Evolutionary conservation across 2,113 vertebrate genomes (phyloP).

Genomic region (Orycteropus afer): DNA sequence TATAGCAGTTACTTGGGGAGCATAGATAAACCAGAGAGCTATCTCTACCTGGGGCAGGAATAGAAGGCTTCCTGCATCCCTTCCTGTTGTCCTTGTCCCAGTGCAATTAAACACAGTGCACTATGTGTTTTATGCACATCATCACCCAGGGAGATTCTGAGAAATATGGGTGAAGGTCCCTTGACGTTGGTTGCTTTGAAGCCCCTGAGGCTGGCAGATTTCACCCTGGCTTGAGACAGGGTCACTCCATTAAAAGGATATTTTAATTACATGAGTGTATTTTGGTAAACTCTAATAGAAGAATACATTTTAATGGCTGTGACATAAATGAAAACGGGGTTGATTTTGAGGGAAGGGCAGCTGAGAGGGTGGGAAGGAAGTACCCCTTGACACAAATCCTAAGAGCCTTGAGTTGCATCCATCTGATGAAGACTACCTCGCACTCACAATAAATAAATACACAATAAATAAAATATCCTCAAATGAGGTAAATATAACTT

Average conservation of each 20-base stretch:
- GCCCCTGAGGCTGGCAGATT: not conserved
- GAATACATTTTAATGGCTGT: not conserved
- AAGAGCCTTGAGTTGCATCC: not conserved
- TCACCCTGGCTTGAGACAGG: not conserved
- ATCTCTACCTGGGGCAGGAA: not conserved
- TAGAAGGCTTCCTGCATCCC: not conserved
- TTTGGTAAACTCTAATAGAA: not conserved
- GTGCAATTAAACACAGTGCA: not conserved
- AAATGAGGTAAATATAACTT: not conserved
- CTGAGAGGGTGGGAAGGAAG: not conserved
- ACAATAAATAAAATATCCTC: not conserved
- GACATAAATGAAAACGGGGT: not conserved
- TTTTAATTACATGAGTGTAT: not conserved
- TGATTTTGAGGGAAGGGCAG: not conserved
- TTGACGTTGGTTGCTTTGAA: not conserved
- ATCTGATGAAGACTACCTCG: not conserved
- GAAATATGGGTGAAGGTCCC: not conserved
- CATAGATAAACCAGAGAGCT: not conserved
- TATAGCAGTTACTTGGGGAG: not conserved
- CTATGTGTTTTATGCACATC: not conserved
- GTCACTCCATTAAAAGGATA: not conserved
- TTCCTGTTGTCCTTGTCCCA: not conserved
- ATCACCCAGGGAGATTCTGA: not conserved
- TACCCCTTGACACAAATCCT: not conserved
- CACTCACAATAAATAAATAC: too few species aligned